These are phyloP conservation scores for Clarias platycephalus DNA, from an alignment of 2,797 vertebrate genomes.

Conservation along the genomic window DNA sequence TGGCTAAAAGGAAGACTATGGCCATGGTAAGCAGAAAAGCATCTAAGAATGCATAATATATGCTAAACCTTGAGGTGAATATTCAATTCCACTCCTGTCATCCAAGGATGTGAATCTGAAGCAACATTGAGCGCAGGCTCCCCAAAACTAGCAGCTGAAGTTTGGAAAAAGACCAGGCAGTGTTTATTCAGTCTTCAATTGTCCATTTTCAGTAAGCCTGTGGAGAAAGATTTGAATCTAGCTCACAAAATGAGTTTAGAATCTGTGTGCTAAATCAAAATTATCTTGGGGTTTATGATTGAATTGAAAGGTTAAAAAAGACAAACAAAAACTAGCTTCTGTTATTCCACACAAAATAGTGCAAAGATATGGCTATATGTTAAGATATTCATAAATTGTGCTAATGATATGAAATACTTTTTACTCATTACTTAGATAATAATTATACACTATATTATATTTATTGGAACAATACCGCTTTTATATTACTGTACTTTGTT, in stretches of 20 bases:
- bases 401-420: not conserved
- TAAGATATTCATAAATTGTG: not conserved
- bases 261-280: not conserved
- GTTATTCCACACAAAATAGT: not conserved
- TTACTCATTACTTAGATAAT: not conserved
- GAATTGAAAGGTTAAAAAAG: not conserved
- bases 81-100: not conserved
- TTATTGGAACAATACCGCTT: not conserved
- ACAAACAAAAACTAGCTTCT: not conserved
- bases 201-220: not conserved
- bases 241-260: not conserved
- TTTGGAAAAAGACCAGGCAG: not conserved
- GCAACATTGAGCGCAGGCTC: not conserved
- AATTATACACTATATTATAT: not conserved
- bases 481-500: not conserved
- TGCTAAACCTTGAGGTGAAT: not conserved
- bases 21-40: not conserved
- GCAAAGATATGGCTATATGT: not conserved
- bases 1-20: not conserved
- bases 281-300: not conserved
- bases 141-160: not conserved
- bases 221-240: not conserved
- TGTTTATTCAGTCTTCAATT: not conserved
- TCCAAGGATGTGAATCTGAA: not conserved
- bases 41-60: constrained; percentile 3